Evolutionary conservation across 2,113 vertebrate genomes (phyloP), one percentile per base, ranked within the genome.

Genomic region (Hippocampus zosterae): DNA sequence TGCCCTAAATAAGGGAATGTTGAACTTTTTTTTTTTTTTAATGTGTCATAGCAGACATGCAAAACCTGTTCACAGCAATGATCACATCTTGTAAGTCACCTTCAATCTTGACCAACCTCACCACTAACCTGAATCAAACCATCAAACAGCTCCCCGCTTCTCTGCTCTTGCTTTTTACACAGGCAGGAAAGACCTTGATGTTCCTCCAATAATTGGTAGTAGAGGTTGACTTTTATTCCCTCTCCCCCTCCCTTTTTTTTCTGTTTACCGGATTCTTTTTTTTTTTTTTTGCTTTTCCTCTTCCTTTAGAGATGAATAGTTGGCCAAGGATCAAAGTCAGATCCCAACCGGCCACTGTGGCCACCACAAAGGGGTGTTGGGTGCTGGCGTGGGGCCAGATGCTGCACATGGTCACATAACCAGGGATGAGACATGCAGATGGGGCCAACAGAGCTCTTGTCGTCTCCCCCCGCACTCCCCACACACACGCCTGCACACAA

Each of bases 181-280:
- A 71, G 16, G 83, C 77, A 83, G 70, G 80, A 72, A 81, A 86
- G 84, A 90, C 88, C 88, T 91, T 90, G 89, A 91, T 91, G 91
- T 91, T 91, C 90, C 87, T 88, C 85, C 87, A 90, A 88, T 92
- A 91, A 92, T 91, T 92, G 90, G 91, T 90, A 90, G 88, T 88
- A 88, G 87, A 88, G 88, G 84, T 88, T 88, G 83, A 88, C 84
- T 87, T 85, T 83, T 79, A 25, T 66, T 2, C 66, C 65, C 7
- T 40, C 41, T 33, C 72, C 66, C 15, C 60, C 33, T 7, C 21
- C 27, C 25, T 18, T 25, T 66, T 65, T 77, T 75, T 75, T 72
- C 67, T 81, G 66, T 76, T 81, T 80, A 70, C 71, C 73, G 33
- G 33, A 37, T 76, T 52, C 72, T 3, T 29, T 50, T 77, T 69